Evolutionary conservation across 2,888 invertebrate species (phyloP), one percentile per base, ranked within the genome.

Genomic region (Ochropleura plecta): DNA sequence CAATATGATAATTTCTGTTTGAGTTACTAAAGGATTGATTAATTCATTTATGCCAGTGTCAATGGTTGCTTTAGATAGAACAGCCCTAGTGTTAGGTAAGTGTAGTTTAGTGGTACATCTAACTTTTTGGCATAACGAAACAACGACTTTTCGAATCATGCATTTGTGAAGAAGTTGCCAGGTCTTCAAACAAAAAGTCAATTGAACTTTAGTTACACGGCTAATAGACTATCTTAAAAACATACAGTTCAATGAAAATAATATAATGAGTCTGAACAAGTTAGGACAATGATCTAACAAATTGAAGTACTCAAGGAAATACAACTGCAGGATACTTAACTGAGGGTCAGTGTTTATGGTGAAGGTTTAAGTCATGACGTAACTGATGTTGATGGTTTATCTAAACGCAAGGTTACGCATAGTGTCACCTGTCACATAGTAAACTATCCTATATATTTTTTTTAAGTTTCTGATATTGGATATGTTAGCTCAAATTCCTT

Each of bases 311-410:
- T 78, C 16, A 60, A 82, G 68, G 68, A 81, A 78, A 65, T 73
- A 30, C 53, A 42, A 62, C n/a, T 68, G 60, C n/a, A 69, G 55
- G 18, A 62, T 30, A 51, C 42, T 67, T 59, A 51, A 70, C 44
- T 9, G 67, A 59, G 57, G 71, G 67, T 65, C 76, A 71, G 40
- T 59, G 20, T 65, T 75, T 48, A 83, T 65, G 68, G 65, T 57
- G 68, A 73, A 62, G 75, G 75, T 70, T 82, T 84, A 48, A 73
- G 9, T 49, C 20, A 60, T 81, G 69, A 83, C 70, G 51, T 75
- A 64, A 75, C 64, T 65, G 46, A 68, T 48, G 51, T 62, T 49
- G 57, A 83, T 65, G 75, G 30, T 79, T 40, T 46, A 40, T 55
- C 53, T 62, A 44, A 40, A 53, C 14, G 40, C 75, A 71, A 79